A percentile compares a stretch with the other conserved stretches of the same genome.
phyloP scores from a whole-genome alignment of 2,888 invertebrate species.

The Diarsia brunnea region DNA sequence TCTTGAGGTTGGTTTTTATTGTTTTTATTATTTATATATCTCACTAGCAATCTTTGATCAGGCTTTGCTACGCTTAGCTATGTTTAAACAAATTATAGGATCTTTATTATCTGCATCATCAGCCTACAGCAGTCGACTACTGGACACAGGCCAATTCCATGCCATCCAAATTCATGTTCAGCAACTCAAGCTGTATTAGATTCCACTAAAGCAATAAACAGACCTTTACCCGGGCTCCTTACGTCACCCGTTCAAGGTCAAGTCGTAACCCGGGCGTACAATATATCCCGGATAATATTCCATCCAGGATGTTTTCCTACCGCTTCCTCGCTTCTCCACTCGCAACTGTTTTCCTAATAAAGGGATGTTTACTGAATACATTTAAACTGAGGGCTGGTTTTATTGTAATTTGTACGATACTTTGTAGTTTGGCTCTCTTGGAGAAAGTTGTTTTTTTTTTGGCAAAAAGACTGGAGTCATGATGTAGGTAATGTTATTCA shows the following conservation, averaged over 20 bases:
- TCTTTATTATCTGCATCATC: not conserved
- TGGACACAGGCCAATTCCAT: not conserved
- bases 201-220: not conserved
- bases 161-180: not conserved
- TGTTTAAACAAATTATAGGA: too few species aligned
- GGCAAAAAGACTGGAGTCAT: not conserved
- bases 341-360: slow-evolving; percentile 56
- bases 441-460: slow-evolving; percentile 16
- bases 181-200: not conserved
- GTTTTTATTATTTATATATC: too few species aligned
- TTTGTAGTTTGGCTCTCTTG: not conserved
- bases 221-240: not conserved
- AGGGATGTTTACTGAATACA: slow-evolving; percentile 58
- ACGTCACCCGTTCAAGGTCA: slow-evolving; percentile 35
- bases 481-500: not conserved
- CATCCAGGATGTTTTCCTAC: slow-evolving; percentile 61
- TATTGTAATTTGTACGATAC: slow-evolving; percentile 19
- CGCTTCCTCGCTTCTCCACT: slow-evolving; percentile 52
- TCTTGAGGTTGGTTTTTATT: too few species aligned
- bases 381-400: slow-evolving; percentile 28
- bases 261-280: slow-evolving; percentile 9
- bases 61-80: too few species aligned
- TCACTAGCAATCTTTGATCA: too few species aligned
- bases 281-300: slow-evolving; percentile 44
- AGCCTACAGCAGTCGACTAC: not conserved